Base-by-base conservation (phyloP, 2,113 vertebrate species). In the Lagopus muta region DNA sequence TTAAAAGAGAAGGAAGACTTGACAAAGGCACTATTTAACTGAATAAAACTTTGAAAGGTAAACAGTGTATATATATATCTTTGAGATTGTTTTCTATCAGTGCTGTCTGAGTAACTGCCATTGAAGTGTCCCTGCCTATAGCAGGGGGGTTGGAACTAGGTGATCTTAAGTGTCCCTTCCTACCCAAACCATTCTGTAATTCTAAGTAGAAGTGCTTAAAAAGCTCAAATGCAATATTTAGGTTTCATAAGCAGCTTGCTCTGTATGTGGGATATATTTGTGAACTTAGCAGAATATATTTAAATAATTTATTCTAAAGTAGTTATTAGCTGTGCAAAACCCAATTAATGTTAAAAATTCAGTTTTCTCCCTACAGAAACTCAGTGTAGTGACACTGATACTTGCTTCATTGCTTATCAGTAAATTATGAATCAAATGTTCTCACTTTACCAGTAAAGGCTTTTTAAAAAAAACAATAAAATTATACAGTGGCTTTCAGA, bases 391-490 rank as follows among this genome's bases (percentile, higher is more conserved):
- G n/a, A n/a, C n/a, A n/a, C n/a, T n/a, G n/a, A n/a, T n/a, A n/a
- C 55, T 83, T 95, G 42, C 66, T 92, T 70, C 70, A 61, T 43
- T 90, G 83, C 16, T 4, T 67, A 60, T 77, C 65, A 69, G 86
- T 92, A 83, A 95, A 93, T 91, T 93, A 78, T 77, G 72, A 91
- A 88, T 86, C 76, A 67, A 3, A 73, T 91, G 43, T 61, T 34
- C 83, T 86, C 62, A 17, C 62, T 90, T 82, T 67, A 48, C 57
- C 54, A 75, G n/a, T 45, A 69, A 84, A 84, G 18, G 57, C 73
- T 84, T 38, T 2, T 88, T 95, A 86, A 91, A 81, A 81, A 86
- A 90, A 73, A 84, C 61, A 92, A 82, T 94, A 55, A 89, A 80
- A 81, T 88, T 94, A 83, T 65, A 42, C 27, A 88, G 21, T 17